Evolutionary conservation across 2,113 vertebrate genomes (phyloP).

Genomic region (Nerophis lumbriciformis): DNA sequence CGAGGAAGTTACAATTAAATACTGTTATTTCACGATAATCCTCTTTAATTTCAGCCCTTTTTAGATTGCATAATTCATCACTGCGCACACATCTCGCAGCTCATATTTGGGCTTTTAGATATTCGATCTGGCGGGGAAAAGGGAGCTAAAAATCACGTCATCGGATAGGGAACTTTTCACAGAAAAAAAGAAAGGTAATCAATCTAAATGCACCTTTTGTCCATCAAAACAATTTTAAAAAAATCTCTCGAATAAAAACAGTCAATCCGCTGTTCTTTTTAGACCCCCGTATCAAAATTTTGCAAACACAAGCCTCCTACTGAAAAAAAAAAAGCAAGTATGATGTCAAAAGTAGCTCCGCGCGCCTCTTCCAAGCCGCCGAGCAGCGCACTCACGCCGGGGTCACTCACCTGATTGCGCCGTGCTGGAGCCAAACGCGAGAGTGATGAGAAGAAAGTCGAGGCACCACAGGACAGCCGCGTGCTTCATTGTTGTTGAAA

Average conservation of each 20-base stretch:
- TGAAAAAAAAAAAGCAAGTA: background rate
- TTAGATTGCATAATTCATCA: slow-evolving; percentile 23
- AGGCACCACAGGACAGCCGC: slow-evolving; percentile 70
- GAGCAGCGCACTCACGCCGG: background rate
- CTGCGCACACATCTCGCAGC: slow-evolving; percentile 2
- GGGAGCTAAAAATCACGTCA: no score
- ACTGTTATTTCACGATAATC: slow-evolving; percentile 44
- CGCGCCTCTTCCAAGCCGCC: slow-evolving; percentile 16
- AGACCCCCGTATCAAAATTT: background rate
- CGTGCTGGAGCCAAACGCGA: slow-evolving; percentile 70
- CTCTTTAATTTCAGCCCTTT: slow-evolving; percentile 35
- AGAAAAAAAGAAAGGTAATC: no score
- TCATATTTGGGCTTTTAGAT: background rate
- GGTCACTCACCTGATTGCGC: slow-evolving; percentile 86
- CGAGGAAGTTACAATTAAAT: slow-evolving; percentile 25
- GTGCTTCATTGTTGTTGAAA: slow-evolving; percentile 70
- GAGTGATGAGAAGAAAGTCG: slow-evolving; percentile 74
- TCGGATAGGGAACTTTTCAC: no score
- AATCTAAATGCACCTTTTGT: no score
- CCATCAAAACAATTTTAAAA: no score
- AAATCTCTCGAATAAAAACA: no score
- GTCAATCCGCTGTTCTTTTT: no score
- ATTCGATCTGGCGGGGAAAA: no score
- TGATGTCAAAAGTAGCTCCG: slow-evolving; percentile 22
- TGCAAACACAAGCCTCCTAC: background rate